These are phyloP conservation scores for Acleris holmiana DNA, from an alignment of 2,888 invertebrate species.

Conservation along the genomic window DNA sequence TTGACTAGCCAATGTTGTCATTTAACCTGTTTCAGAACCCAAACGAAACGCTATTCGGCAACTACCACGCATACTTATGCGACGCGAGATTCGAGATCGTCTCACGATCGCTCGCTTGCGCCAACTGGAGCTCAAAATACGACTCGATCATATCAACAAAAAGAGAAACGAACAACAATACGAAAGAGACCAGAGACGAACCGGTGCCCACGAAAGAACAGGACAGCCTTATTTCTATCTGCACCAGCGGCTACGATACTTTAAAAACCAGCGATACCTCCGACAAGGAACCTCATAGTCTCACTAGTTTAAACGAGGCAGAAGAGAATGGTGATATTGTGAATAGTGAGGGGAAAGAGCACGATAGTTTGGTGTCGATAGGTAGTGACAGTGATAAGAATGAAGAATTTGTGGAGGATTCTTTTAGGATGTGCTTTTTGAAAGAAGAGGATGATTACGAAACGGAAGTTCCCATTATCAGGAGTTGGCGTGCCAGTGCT, in stretches of 20 bases:
- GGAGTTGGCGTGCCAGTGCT: constrained; percentile 69
- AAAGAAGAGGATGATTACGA: constrained; percentile 65
- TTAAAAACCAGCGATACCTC: constrained; percentile 62
- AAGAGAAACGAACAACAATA: constrained; percentile 69
- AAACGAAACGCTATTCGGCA: constrained; percentile 89
- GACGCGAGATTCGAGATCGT: constrained; percentile 92
- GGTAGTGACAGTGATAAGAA: constrained; percentile 81
- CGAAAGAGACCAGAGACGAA: constrained; percentile 66
- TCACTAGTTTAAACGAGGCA: constrained; percentile 65
- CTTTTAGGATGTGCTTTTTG: constrained; percentile 73
- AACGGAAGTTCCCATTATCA: constrained; percentile 55
- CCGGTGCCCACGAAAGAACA: constrained; percentile 60
- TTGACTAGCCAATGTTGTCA: too few species aligned
- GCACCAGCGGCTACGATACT: constrained; percentile 77
- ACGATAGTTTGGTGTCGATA: constrained; percentile 87
- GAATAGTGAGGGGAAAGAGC: constrained; percentile 60
- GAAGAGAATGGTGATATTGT: constrained; percentile 40
- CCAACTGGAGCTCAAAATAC: constrained; percentile 91
- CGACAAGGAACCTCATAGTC: constrained; percentile 67
- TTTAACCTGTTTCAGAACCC: constrained; percentile 65
- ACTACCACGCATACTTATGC: constrained; percentile 93
- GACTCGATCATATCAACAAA: constrained; percentile 84
- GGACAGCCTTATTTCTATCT: constrained; percentile 73
- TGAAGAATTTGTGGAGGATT: constrained; percentile 71
- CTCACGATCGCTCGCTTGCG: constrained; percentile 89